Percentiles rank a stretch among this genome's conserved stretches.
These are phyloP conservation scores for Marronus borbonicus DNA, from an alignment of 2,888 invertebrate species.

Conservation along the genomic window DNA sequence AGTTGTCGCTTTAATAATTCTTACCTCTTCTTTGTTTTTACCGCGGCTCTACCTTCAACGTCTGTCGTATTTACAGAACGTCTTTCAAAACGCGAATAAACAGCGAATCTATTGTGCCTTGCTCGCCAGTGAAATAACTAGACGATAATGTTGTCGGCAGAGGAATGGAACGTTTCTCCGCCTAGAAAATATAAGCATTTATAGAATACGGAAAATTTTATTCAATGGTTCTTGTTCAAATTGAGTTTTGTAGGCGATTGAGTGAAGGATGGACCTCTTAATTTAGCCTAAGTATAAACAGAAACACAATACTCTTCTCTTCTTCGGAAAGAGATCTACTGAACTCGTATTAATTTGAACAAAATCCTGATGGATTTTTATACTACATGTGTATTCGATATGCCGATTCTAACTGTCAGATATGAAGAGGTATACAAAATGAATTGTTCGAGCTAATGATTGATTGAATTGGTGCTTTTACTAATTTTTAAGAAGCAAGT, in stretches of 20 bases:
- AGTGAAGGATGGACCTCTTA: background rate
- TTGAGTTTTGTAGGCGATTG: background rate
- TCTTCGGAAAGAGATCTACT: too few relatives aligned
- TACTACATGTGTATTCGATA: too few relatives aligned
- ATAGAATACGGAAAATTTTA: background rate
- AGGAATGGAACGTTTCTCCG: conserved; percentile 7
- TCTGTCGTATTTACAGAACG: background rate
- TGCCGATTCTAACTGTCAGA: too few relatives aligned
- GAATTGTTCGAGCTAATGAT: too few relatives aligned
- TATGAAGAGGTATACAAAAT: too few relatives aligned
- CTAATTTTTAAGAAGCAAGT: too few relatives aligned
- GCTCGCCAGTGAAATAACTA: background rate
- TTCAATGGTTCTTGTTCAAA: background rate
- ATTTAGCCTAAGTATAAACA: background rate
- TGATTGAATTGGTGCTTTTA: too few relatives aligned
- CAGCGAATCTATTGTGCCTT: background rate
- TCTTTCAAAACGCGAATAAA: background rate
- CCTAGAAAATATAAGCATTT: conserved; percentile 13
- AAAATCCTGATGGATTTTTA: too few relatives aligned
- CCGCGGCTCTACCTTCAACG: background rate
- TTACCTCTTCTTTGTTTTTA: background rate
- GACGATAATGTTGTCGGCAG: background rate
- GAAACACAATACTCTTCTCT: background rate
- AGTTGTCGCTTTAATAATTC: conserved; percentile 15
- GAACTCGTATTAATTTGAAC: too few relatives aligned